These are phyloP conservation scores for Coracopsis vasa DNA, from an alignment of 2,113 vertebrate genomes.

Conservation along the genomic window DNA sequence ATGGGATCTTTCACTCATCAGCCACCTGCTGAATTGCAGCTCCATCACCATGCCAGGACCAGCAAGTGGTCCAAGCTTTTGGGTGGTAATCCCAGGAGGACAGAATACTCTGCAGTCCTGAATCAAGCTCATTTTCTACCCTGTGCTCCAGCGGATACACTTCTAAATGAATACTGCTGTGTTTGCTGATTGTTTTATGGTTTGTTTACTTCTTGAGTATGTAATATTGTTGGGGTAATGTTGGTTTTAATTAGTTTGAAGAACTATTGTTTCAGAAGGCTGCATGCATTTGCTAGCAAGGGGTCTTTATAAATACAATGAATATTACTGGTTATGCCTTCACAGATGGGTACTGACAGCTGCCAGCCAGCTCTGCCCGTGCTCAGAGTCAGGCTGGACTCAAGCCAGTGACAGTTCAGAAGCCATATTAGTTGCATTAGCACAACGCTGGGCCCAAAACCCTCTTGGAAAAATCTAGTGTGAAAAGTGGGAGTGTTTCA, in stretches of 20 bases:
- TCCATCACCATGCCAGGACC: background rate
- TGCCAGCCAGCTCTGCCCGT: constrained; percentile 24
- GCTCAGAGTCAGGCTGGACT: background rate
- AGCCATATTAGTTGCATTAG: background rate
- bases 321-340: background rate
- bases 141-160: background rate
- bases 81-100: background rate
- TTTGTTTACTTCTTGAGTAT: constrained; percentile 48
- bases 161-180: constrained; percentile 39
- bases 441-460: background rate
- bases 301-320: background rate
- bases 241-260: constrained; percentile 52
- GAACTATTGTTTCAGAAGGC: constrained; percentile 54
- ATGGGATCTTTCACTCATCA: background rate
- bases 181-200: constrained; percentile 45
- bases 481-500: background rate
- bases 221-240: constrained; percentile 4
- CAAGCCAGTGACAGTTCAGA: background rate
- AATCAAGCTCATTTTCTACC: background rate
- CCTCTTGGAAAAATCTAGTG: background rate
- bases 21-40: background rate
- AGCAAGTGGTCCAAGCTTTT: background rate
- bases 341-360: constrained; percentile 45
- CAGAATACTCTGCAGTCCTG: background rate
- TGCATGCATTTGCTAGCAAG: constrained; percentile 28